phyloP scores from a whole-genome alignment of 2,888 invertebrate species.

The Opisthograptis luteolata region DNA sequence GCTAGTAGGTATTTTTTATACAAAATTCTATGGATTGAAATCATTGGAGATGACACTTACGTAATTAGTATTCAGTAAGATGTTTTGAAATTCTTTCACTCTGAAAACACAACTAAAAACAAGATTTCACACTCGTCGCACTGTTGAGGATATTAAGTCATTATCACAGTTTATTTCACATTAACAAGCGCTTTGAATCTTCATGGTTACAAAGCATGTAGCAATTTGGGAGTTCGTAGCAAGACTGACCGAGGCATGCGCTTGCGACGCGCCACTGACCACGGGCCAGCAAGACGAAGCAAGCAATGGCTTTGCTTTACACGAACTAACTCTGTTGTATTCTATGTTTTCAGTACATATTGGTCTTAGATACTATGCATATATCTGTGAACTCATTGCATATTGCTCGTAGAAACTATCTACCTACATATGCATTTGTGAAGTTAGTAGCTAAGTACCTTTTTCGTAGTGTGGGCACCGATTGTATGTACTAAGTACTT shows the following conservation, averaged over 20 bases:
- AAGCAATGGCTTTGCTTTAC: conserved; percentile 27
- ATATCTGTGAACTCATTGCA: neutral
- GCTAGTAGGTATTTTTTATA: too few relatives aligned
- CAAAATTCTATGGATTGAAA: too few relatives aligned
- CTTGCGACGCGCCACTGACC: conserved; percentile 67
- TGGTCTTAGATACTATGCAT: conserved; percentile 13
- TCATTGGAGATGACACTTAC: too few relatives aligned
- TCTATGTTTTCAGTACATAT: conserved; percentile 4
- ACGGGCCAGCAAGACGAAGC: conserved; percentile 55
- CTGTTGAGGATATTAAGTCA: conserved; percentile 4
- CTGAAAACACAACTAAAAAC: conserved; percentile 3
- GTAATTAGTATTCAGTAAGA: neutral
- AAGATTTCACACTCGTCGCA: conserved; percentile 5
- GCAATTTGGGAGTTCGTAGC: conserved; percentile 47
- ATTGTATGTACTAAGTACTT: conserved; percentile 17
- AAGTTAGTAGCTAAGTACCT: neutral
- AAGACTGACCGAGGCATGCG: conserved; percentile 61
- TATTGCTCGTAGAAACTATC: conserved; percentile 12
- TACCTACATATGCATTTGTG: neutral
- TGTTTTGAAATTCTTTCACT: neutral
- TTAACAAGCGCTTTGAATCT: conserved; percentile 11
- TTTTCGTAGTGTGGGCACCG: conserved; percentile 6
- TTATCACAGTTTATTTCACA: conserved; percentile 15
- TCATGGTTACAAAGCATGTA: conserved; percentile 40
- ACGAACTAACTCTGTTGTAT: conserved; percentile 21